Evolutionary conservation across 2,797 vertebrate genomes (phyloP).

Genomic region (Anabas testudineus): DNA sequence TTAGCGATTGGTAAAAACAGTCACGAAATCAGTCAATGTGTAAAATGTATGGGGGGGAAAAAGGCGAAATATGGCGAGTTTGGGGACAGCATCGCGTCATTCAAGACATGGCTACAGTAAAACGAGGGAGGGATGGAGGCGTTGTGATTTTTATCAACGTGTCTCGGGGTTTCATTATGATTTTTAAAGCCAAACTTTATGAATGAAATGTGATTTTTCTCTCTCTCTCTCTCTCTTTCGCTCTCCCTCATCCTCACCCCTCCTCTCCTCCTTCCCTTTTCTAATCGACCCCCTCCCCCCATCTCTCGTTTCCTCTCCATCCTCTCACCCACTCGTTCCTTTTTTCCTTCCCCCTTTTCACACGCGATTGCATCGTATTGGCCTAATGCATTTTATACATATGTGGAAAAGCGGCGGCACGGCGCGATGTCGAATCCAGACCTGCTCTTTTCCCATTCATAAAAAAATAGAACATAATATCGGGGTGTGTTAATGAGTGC

Average conservation of each 20-base stretch:
- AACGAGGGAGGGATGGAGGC: constrained; percentile 74
- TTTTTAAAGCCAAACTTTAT: constrained; percentile 92
- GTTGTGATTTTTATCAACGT: constrained; percentile 86
- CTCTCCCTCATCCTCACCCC: constrained; percentile 78
- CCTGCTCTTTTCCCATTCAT: constrained; percentile 88
- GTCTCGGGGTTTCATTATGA: constrained; percentile 89
- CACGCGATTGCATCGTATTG: constrained; percentile 63
- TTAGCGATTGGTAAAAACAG: constrained; percentile 65
- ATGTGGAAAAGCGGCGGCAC: constrained; percentile 22
- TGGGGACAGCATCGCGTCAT: constrained; percentile 76
- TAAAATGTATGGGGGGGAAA: constrained; percentile 71
- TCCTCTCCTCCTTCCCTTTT: constrained; percentile 77
- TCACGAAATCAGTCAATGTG: constrained; percentile 81
- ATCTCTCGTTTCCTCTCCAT: constrained; percentile 77
- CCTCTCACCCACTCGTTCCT: constrained; percentile 81
- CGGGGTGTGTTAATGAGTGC: constrained; percentile 76
- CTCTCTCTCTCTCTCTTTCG: constrained; percentile 64
- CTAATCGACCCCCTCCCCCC: constrained; percentile 78
- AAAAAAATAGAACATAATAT: constrained; percentile 81
- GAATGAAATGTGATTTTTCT: constrained; percentile 90
- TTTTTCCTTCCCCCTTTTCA: constrained; percentile 50
- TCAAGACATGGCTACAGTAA: constrained; percentile 69
- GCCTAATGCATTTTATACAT: constrained; percentile 27
- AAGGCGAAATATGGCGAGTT: constrained; percentile 81
- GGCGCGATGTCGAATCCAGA: constrained; percentile 68